A percentile compares a stretch with the other conserved stretches of the same genome.
Conservation (phyloP, 37 sponge, comb jelly and placozoan species). For the Dysidea cf. avara region DNA sequence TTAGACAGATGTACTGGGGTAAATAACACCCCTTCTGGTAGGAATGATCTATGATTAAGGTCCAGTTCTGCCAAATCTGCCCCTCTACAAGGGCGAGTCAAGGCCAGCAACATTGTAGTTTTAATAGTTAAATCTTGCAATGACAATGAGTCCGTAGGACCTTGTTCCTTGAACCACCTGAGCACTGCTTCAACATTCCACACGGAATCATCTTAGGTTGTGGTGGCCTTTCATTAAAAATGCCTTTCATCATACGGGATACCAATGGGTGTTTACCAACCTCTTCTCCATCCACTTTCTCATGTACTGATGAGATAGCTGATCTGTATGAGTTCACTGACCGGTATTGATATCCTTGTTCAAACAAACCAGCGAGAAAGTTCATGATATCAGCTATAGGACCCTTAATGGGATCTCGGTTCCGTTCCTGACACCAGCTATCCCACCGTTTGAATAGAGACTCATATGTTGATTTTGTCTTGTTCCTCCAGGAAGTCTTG, state of each 20-base stretch:
- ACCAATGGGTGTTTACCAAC: slow-evolving; percentile 13
- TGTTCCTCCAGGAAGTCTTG: too few species aligned
- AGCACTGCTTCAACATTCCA: slow-evolving; percentile 13
- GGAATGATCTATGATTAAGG: background rate
- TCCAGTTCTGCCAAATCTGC: slow-evolving; percentile 5
- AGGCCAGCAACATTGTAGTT: too few species aligned
- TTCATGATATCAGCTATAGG: too few species aligned
- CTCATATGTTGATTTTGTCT: background rate
- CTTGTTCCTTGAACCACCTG: too few species aligned
- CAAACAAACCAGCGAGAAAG: too few species aligned
- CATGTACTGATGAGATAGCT: too few species aligned
- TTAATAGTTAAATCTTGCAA: too few species aligned
- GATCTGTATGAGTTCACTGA: slow-evolving; percentile 8
- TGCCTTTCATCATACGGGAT: slow-evolving; percentile 9
- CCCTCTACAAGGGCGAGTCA: background rate
- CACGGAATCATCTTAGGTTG: background rate
- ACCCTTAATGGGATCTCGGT: too few species aligned
- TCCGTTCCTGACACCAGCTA: too few species aligned
- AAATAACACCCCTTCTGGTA: background rate
- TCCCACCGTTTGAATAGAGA: too few species aligned
- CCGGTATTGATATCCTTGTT: slow-evolving; percentile 1
- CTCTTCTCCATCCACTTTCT: too few species aligned
- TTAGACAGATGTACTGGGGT: background rate
- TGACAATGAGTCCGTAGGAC: too few species aligned
- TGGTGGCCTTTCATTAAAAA: slow-evolving; percentile 8